A percentile compares a stretch with the other conserved stretches of the same genome.
Conservation (phyloP, 2,888 invertebrate species). For the Drosophila eohydei region DNA sequence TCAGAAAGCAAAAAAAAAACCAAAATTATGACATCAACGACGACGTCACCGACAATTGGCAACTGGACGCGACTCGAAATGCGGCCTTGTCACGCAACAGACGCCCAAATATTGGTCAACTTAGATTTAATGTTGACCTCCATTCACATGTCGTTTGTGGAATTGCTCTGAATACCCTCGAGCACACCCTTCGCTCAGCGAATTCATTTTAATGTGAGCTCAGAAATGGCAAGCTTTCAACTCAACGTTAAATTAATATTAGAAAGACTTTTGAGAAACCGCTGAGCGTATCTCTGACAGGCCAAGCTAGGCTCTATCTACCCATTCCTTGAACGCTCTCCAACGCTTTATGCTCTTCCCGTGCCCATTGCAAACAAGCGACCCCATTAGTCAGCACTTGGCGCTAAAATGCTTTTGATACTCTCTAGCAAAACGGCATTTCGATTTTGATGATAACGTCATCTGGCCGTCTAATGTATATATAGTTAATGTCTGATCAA, state of each 20-base stretch:
- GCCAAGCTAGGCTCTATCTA: neutral
- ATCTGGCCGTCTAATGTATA: neutral
- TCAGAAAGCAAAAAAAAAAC: neutral
- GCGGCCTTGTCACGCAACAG: slow-evolving; percentile 62
- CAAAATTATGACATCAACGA: slow-evolving; percentile 69
- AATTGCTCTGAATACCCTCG: neutral
- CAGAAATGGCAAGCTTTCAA: neutral
- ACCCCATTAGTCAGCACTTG: slow-evolving; percentile 36
- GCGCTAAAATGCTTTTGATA: slow-evolving; percentile 1
- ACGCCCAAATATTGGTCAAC: slow-evolving; percentile 41
- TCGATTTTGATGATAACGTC: neutral
- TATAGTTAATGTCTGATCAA: no score
- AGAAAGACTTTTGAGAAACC: neutral
- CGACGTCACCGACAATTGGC: slow-evolving; percentile 57
- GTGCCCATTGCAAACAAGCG: slow-evolving; percentile 20
- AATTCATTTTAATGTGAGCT: neutral
- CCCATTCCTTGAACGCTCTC: neutral
- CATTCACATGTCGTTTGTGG: slow-evolving; percentile 1
- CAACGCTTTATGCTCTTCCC: neutral
- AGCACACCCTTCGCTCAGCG: neutral
- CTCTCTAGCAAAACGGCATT: neutral
- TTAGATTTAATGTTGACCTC: slow-evolving; percentile 48
- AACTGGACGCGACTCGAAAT: slow-evolving; percentile 42
- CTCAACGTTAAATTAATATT: neutral
- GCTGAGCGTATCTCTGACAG: neutral